These are phyloP conservation scores for Ditula angustiorana DNA, from an alignment of 2,888 invertebrate species.

Conservation along the genomic window DNA sequence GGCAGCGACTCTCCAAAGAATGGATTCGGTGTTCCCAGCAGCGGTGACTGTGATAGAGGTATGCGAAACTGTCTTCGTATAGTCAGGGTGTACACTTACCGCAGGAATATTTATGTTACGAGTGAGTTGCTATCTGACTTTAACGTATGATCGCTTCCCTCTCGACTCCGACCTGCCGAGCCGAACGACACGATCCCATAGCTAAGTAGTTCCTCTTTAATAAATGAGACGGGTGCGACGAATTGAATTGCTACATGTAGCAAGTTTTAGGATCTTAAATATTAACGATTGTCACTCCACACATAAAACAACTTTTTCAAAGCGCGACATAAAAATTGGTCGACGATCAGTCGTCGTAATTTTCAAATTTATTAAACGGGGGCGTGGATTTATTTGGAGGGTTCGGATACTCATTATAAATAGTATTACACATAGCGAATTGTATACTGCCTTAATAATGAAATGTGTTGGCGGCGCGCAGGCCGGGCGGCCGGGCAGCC, in stretches of 20 bases:
- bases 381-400: neutral
- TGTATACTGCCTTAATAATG: conserved; percentile 3
- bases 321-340: neutral
- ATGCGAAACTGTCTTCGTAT: neutral
- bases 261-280: neutral
- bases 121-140: neutral
- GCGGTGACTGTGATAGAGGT: no score
- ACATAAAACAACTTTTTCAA: no score
- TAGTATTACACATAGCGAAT: neutral
- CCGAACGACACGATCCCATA: neutral
- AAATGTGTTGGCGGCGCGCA: neutral
- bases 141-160: neutral
- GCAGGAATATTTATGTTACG: neutral
- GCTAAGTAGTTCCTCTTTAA: neutral
- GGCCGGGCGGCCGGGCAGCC: neutral
- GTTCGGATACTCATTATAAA: neutral
- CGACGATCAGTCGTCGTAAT: neutral
- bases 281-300: neutral
- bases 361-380: neutral
- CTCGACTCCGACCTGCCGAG: neutral
- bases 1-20: neutral
- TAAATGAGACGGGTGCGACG: no score
- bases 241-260: neutral
- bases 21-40: no score
- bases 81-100: neutral